A percentile compares a stretch with the other conserved stretches of the same genome.
Conservation (phyloP, 2,113 vertebrate genomes). For the Misgurnus anguillicaudatus region DNA sequence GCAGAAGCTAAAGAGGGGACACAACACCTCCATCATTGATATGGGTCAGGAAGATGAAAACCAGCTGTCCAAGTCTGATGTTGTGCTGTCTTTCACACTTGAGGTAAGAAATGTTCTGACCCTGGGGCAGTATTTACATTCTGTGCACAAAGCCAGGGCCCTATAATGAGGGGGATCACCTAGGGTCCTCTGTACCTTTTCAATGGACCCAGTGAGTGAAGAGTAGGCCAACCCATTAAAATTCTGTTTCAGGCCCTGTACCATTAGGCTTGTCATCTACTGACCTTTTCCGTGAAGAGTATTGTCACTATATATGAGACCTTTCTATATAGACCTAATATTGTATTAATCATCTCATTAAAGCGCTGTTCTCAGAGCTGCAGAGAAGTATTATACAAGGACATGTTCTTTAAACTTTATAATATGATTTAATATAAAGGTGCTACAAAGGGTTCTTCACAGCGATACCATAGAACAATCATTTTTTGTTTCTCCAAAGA, state of each 20-base stretch:
- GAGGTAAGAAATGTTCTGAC: slow-evolving; percentile 77
- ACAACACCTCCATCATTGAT: slow-evolving; percentile 98
- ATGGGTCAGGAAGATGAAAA: slow-evolving; percentile 99
- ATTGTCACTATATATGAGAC: slow-evolving; percentile 26
- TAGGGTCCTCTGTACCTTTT: neutral
- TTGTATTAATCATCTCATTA: slow-evolving; percentile 23
- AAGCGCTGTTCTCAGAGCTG: neutral
- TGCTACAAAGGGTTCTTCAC: too few species aligned
- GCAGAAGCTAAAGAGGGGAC: slow-evolving; percentile 95
- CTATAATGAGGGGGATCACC: neutral
- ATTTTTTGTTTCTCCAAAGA: too few species aligned
- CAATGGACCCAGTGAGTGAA: neutral
- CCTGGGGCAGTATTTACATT: slow-evolving; percentile 14
- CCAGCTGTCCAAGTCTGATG: slow-evolving; percentile 97
- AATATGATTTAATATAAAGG: neutral
- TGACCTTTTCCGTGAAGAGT: slow-evolving; percentile 8
- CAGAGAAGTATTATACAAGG: slow-evolving; percentile 24
- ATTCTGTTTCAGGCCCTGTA: neutral
- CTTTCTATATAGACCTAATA: slow-evolving; percentile 9
- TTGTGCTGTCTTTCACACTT: slow-evolving; percentile 93
- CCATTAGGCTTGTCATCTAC: neutral
- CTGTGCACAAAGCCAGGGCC: neutral
- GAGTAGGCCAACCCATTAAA: too few species aligned
- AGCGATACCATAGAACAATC: too few species aligned
- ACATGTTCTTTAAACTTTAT: slow-evolving; percentile 25